A percentile compares a stretch with the other conserved stretches of the same genome.
phyloP scores from a whole-genome alignment of 1,140 invertebrate genomes.

The Stegodyphus dumicola region DNA sequence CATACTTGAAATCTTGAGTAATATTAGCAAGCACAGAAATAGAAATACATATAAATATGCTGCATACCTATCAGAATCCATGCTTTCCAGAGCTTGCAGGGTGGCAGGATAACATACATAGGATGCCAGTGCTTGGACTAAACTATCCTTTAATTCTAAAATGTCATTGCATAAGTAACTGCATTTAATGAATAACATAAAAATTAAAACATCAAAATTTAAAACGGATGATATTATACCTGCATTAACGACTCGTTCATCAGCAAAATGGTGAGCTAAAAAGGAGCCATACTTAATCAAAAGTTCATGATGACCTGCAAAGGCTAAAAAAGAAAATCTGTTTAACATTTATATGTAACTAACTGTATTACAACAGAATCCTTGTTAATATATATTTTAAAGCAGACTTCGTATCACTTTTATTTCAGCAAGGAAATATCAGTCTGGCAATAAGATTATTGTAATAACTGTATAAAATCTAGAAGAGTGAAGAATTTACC shows the following conservation, averaged over 20 bases:
- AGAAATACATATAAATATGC: slow-evolving; percentile 5
- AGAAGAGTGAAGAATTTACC: too few species aligned
- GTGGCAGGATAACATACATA: slow-evolving; percentile 75
- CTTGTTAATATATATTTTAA: too few species aligned
- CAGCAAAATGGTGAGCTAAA: slow-evolving; percentile 80
- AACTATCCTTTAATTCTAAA: slow-evolving; percentile 78
- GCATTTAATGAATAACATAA: not conserved
- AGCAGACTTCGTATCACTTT: too few species aligned
- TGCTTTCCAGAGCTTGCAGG: slow-evolving; percentile 75
- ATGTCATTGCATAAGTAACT: not conserved
- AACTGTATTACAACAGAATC: too few species aligned
- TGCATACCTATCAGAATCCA: slow-evolving; percentile 70
- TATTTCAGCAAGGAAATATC: too few species aligned
- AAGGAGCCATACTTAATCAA: slow-evolving; percentile 78
- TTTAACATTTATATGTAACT: too few species aligned
- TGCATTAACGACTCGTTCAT: slow-evolving; percentile 78
- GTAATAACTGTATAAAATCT: too few species aligned
- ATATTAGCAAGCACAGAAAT: slow-evolving; percentile 11
- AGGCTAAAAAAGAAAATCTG: slow-evolving; percentile 6
- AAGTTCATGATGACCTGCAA: slow-evolving; percentile 70
- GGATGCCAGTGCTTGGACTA: slow-evolving; percentile 81
- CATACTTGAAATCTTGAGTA: not conserved
- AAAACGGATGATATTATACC: slow-evolving; percentile 64
- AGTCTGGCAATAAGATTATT: too few species aligned
- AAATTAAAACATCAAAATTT: not conserved